These are phyloP conservation scores for Chironomus riparius DNA, from an alignment of 2,888 invertebrate species.

Conservation along the genomic window DNA sequence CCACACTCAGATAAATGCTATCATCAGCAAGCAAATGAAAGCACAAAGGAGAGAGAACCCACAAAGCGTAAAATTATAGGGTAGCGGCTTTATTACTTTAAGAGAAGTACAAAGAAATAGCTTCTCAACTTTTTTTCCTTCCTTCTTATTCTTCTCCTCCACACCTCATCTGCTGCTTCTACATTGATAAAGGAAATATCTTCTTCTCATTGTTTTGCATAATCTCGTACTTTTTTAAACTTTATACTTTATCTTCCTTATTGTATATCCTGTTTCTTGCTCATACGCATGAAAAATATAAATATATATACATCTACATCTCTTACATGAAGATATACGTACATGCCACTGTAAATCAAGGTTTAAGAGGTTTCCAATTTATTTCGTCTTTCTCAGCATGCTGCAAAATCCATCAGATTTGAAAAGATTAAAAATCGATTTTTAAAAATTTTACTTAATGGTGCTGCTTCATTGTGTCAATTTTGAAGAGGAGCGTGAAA, in stretches of 20 bases:
- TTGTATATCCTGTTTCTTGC: background rate
- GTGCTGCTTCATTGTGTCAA: background rate
- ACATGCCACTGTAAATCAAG: no score
- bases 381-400: no score
- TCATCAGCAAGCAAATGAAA: background rate
- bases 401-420: background rate
- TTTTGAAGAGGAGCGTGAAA: background rate
- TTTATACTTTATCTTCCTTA: no score
- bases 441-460: background rate
- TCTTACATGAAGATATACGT: background rate
- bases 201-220: background rate
- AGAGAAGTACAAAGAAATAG: no score
- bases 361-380: no score
- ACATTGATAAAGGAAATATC: no score
- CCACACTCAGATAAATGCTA: background rate
- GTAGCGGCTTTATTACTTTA: constrained; percentile 3
- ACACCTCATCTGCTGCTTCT: no score
- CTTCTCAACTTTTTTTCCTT: background rate
- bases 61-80: constrained; percentile 23
- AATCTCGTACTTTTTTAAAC: background rate
- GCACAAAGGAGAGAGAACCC: background rate
- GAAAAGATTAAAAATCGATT: background rate
- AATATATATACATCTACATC: no score
- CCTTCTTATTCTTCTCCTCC: background rate
- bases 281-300: background rate